These are phyloP conservation scores for Euleptes europaea DNA, from an alignment of 2,113 vertebrate genomes.

Conservation along the genomic window DNA sequence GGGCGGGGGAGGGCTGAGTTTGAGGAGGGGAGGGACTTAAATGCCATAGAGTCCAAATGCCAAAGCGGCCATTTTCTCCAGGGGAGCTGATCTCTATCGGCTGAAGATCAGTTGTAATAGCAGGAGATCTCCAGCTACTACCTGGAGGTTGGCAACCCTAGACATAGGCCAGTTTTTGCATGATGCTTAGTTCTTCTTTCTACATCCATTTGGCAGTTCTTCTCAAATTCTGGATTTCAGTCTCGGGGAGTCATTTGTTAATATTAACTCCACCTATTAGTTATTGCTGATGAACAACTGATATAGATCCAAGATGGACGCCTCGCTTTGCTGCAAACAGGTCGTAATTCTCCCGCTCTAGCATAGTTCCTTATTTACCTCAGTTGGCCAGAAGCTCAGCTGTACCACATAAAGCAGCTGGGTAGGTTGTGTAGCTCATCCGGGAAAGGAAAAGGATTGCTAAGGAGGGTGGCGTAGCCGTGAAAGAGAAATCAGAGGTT, in stretches of 20 bases:
- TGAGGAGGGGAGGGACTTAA: too few species aligned
- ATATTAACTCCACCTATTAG: background rate
- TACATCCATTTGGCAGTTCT: background rate
- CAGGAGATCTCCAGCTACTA: too few species aligned
- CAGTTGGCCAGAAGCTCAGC: background rate
- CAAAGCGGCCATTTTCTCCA: too few species aligned
- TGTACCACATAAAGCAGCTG: background rate
- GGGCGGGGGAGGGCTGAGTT: too few species aligned
- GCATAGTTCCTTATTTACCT: background rate
- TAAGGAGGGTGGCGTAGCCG: background rate
- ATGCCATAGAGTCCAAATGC: too few species aligned
- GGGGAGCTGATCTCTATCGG: too few species aligned
- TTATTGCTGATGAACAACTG: background rate
- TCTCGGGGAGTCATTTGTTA: background rate
- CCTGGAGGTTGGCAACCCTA: too few species aligned
- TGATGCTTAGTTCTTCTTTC: background rate
- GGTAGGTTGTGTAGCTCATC: background rate
- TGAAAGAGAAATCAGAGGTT: slow-evolving; percentile 11
- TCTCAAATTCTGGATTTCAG: background rate
- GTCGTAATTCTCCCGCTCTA: background rate
- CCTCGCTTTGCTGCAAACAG: background rate
- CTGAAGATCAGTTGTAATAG: too few species aligned
- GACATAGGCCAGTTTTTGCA: background rate
- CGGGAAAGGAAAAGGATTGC: slow-evolving; percentile 12
- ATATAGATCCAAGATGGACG: background rate